Conservation (phyloP, 2,888 invertebrate species). For the Rhynchonema sp. region DNA sequence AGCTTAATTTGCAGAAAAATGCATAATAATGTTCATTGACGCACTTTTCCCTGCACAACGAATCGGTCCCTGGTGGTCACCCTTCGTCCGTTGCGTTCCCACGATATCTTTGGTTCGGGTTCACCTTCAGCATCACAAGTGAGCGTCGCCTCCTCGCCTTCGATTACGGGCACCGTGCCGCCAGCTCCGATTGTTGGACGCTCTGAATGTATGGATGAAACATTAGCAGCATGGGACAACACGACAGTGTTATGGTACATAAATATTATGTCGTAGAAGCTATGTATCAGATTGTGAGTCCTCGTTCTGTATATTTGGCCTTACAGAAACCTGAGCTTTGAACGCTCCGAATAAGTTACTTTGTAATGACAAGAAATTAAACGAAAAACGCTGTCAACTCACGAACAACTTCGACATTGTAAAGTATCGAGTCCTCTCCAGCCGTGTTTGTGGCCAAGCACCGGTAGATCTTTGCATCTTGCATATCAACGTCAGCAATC, state of each 20-base stretch:
- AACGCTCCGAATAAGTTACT: background rate
- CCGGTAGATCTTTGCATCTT: conserved; percentile 30
- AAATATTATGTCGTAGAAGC: background rate
- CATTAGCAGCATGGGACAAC: background rate
- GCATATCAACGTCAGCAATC: conserved; percentile 18
- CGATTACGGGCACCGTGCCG: conserved; percentile 22
- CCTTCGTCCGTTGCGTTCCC: conserved; percentile 25
- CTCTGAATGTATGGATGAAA: conserved; percentile 12
- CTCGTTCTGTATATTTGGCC: background rate
- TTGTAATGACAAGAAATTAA: background rate
- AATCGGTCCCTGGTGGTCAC: conserved; percentile 22
- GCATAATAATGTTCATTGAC: background rate
- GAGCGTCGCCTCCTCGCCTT: conserved; percentile 20
- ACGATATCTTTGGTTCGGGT: conserved; percentile 6
- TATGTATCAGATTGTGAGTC: too few relatives aligned
- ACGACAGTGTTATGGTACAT: background rate
- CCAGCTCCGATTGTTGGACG: conserved; percentile 19
- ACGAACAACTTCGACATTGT: conserved; percentile 22
- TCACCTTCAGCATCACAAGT: conserved; percentile 27
- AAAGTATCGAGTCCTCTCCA: conserved; percentile 27
- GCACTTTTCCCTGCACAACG: conserved; percentile 15
- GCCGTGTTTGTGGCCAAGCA: conserved; percentile 27
- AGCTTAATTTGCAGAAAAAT: too few relatives aligned
- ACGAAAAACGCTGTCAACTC: conserved; percentile 8
- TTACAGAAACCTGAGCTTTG: background rate